A percentile compares a stretch with the other conserved stretches of the same genome.
These are phyloP conservation scores for Platanista minor DNA, from an alignment of 2,113 vertebrate species.

Conservation along the genomic window DNA sequence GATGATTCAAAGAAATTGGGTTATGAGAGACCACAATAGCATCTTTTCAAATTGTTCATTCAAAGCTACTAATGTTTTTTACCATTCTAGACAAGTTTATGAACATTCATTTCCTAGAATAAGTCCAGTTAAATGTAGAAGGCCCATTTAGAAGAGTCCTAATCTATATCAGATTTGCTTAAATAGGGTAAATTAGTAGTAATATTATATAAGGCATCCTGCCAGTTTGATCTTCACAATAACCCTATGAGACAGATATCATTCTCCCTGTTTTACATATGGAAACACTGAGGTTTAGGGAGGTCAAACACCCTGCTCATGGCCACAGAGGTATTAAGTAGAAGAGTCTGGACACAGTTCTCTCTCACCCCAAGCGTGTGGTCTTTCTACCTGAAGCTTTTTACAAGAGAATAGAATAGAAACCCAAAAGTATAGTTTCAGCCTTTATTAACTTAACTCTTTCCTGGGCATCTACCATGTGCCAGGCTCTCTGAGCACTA, in stretches of 20 bases:
- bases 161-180: neutral
- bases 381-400: neutral
- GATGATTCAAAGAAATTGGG: neutral
- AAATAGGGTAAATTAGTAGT: neutral
- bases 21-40: neutral
- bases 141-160: neutral
- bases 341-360: neutral
- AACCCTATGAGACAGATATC: neutral
- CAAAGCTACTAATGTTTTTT: neutral
- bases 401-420: neutral
- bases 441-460: conserved; percentile 24
- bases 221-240: neutral
- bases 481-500: neutral
- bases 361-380: neutral
- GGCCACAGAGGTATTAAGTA: neutral
- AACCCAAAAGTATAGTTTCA: neutral
- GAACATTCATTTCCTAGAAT: conserved; percentile 1
- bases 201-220: neutral
- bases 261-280: neutral
- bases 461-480: neutral
- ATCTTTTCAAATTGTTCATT: conserved; percentile 24
- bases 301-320: neutral
- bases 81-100: conserved; percentile 18
- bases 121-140: neutral
- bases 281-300: neutral